A percentile compares a stretch with the other conserved stretches of the same genome.
Evolutionary conservation across 2,113 vertebrate genomes (phyloP).

Genomic region (Hemichromis elongatus): DNA sequence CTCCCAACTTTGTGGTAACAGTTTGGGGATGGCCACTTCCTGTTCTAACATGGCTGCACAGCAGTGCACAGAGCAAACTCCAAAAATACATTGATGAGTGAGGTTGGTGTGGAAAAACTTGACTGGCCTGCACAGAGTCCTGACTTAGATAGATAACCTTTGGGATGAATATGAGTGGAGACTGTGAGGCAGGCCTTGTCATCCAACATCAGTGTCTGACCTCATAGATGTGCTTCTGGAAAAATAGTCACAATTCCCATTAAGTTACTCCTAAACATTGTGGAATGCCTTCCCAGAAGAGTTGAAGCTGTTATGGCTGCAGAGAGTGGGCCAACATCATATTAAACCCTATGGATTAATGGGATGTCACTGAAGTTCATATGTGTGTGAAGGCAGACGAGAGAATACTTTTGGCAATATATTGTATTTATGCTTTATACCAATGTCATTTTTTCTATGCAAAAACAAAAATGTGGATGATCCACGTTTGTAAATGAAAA

Average conservation of each 20-base stretch:
- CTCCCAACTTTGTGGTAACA: no score
- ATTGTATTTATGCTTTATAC: neutral
- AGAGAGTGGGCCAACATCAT: neutral
- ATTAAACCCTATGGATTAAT: neutral
- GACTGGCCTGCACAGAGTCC: neutral
- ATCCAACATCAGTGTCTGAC: neutral
- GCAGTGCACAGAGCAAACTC: no score
- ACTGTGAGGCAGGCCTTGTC: neutral
- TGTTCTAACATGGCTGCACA: no score
- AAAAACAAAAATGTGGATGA: neutral
- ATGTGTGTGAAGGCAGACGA: neutral
- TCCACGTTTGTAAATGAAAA: neutral
- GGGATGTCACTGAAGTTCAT: neutral
- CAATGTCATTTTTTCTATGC: no score
- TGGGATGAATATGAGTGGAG: neutral
- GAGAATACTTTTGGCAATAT: neutral
- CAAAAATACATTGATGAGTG: neutral
- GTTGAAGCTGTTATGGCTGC: rapidly evolving
- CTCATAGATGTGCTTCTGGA: neutral
- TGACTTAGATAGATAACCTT: neutral
- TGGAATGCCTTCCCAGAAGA: neutral
- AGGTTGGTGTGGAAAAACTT: neutral
- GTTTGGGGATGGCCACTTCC: no score
- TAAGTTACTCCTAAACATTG: neutral
- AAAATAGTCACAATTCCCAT: neutral